phyloP scores from a whole-genome alignment of 2,888 invertebrate species.

The Caenorhabditis sinica region DNA sequence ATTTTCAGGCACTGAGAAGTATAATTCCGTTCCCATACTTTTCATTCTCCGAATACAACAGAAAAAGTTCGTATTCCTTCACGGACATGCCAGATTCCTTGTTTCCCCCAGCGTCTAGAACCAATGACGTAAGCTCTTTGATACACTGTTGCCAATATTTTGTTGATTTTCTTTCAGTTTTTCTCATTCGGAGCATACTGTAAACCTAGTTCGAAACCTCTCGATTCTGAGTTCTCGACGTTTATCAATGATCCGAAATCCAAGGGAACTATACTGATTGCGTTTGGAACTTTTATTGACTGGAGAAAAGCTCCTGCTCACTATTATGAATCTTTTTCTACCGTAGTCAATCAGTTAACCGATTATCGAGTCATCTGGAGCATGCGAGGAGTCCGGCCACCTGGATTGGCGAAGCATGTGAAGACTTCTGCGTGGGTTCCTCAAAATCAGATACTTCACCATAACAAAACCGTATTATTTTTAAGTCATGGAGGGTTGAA shows the following conservation, averaged over 20 bases:
- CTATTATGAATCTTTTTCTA: constrained; percentile 47
- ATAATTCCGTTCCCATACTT: constrained; percentile 51
- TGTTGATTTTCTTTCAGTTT: constrained; percentile 32
- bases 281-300: constrained; percentile 63
- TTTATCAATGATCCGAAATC: constrained; percentile 57
- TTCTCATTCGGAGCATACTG: constrained; percentile 64
- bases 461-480: constrained; percentile 60
- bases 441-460: constrained; percentile 60
- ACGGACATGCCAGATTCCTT: constrained; percentile 65
- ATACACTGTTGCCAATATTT: background rate
- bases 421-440: constrained; percentile 58
- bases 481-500: constrained; percentile 66
- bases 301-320: constrained; percentile 55
- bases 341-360: constrained; percentile 32
- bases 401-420: constrained; percentile 38
- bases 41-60: constrained; percentile 54
- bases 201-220: constrained; percentile 10
- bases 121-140: constrained; percentile 54
- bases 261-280: constrained; percentile 58
- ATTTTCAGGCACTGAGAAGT: constrained; percentile 41
- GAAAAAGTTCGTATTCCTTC: constrained; percentile 55
- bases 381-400: constrained; percentile 52
- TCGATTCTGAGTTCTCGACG: constrained; percentile 25
- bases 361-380: constrained; percentile 58
- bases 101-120: constrained; percentile 56